Percentiles rank a stretch among this genome's conserved stretches.
These are phyloP conservation scores for Rosalia funebris DNA, from an alignment of 2,888 invertebrate genomes.

Conservation along the genomic window DNA sequence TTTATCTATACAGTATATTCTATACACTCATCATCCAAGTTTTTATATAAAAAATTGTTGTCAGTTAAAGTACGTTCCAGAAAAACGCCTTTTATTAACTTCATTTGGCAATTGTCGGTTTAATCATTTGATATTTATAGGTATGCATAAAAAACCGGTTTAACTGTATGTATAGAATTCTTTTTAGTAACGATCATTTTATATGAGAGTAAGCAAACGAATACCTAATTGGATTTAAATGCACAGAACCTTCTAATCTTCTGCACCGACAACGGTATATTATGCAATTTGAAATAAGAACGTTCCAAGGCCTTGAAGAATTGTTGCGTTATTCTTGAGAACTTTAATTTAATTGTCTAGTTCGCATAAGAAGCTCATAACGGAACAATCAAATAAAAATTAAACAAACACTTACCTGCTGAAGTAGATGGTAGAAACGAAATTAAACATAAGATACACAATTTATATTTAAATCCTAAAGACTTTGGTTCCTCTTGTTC, in stretches of 20 bases:
- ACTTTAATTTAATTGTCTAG: too few relatives aligned
- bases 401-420: constrained; percentile 37
- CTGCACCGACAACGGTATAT: constrained; percentile 7
- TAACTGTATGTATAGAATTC: too few relatives aligned
- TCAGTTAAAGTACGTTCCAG: too few relatives aligned
- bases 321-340: too few relatives aligned
- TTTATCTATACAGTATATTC: too few relatives aligned
- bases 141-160: constrained; percentile 8
- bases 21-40: too few relatives aligned
- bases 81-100: too few relatives aligned
- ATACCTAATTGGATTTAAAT: too few relatives aligned
- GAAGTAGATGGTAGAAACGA: constrained; percentile 32
- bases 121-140: neutral
- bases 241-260: constrained; percentile 12
- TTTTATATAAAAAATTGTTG: too few relatives aligned
- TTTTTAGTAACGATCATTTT: too few relatives aligned
- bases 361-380: too few relatives aligned
- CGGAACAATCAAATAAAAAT: constrained; percentile 7
- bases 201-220: too few relatives aligned
- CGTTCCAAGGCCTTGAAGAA: constrained; percentile 1
- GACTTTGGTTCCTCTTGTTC: constrained; percentile 40
- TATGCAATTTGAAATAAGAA: constrained; percentile 11
- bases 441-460: constrained; percentile 33
- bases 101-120: neutral
- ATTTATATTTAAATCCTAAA: constrained; percentile 32